A percentile compares a stretch with the other conserved stretches of the same genome.
Evolutionary conservation across 2,888 invertebrate genomes (phyloP).

Genomic region (Argyresthia albistria): DNA sequence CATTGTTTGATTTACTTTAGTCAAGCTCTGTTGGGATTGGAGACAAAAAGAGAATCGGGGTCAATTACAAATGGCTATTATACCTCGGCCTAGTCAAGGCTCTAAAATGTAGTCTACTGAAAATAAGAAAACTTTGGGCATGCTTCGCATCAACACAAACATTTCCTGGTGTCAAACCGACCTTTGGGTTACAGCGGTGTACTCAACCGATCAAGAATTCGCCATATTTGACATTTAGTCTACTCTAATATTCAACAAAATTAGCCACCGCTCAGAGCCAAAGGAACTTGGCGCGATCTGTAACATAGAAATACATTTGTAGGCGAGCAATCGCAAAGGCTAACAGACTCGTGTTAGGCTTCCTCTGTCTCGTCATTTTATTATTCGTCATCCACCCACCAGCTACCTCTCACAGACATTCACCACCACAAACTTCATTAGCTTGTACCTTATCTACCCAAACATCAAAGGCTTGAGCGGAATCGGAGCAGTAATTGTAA

Average conservation of each 20-base stretch:
- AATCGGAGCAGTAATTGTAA: not conserved
- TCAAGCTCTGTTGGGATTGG: too few species aligned
- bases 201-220: not conserved
- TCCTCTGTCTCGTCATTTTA: constrained; percentile 50
- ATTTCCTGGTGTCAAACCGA: too few species aligned
- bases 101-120: too few species aligned
- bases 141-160: too few species aligned
- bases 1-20: not conserved
- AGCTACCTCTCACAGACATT: not conserved
- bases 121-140: too few species aligned
- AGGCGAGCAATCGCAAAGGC: constrained; percentile 61
- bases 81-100: too few species aligned
- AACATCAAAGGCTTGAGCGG: not conserved
- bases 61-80: too few species aligned
- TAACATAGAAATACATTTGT: constrained; percentile 26
- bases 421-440: not conserved
- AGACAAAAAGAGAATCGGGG: too few species aligned
- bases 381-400: constrained; percentile 47
- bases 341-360: constrained; percentile 40
- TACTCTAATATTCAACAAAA: too few species aligned
- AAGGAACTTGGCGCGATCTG: too few species aligned
- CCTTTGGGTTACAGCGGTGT: too few species aligned
- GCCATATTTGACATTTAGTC: not conserved
- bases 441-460: not conserved
- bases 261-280: too few species aligned